Evolutionary conservation across 2,113 vertebrate genomes (phyloP), one percentile per base, ranked within the genome.

Genomic region (Zosterops japonicus): DNA sequence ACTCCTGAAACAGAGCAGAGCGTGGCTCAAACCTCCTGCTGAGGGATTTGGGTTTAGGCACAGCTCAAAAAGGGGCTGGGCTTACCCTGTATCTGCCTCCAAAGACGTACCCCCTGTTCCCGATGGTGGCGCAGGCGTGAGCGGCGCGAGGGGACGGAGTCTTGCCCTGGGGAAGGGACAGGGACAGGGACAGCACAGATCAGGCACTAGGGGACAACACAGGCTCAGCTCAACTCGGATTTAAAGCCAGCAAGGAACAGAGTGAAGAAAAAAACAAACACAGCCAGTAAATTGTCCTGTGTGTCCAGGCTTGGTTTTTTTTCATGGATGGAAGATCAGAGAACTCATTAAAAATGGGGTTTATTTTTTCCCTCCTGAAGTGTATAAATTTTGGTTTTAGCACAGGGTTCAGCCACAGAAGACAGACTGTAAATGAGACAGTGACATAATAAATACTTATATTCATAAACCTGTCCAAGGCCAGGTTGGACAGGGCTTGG

Each of bases 41-140:
- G 6, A 12, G 25, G 18, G 39, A 39, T 52, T 6, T 53, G 49
- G 72, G 36, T 1, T 25, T 3, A 18, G 18, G 1, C 23, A 2
- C 14, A 2, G 4, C 0, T 21, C 6, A 23, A 57, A 59, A 25
- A 11, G 5, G 60, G 56, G 28, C 27, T 20, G 31, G 35, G 35
- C 98, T 97, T 93, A 99, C 99, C 94, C 98, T 98, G 69, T 99
- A 99, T 96, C 99, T 97, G 87, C 99, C 99, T 50, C 99, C 99
- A 19, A 99, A 99, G 70, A 99, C 98, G 27, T 98, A 99, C 12
- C 99, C 99, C 95, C 98, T 96, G 98, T 99, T 99, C 46, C 98
- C 99, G 8, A 99, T 89, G 1, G 99, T 98, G 24, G 99, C 99
- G 18, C 99, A 99, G 83, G 99, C 99, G 9, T 99, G 99, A 64